phyloP scores from a whole-genome alignment of 2,888 invertebrate species.

The Dolichomitus sp. region DNA sequence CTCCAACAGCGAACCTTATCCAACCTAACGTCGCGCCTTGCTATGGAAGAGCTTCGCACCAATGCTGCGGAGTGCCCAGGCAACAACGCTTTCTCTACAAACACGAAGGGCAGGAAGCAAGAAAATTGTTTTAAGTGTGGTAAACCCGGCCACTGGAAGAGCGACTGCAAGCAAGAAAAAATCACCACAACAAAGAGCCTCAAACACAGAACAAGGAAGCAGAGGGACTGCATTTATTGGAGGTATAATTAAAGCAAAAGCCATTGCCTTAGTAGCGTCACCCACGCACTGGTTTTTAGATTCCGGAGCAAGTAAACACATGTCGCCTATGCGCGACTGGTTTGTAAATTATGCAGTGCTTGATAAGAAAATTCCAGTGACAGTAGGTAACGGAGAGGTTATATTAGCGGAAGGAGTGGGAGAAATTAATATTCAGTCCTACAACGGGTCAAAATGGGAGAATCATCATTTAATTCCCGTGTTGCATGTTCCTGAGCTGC shows the following conservation, averaged over 20 bases:
- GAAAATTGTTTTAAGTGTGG: constrained; percentile 57
- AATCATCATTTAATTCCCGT: constrained; percentile 57
- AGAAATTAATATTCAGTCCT: constrained; percentile 61
- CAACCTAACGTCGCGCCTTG: no score
- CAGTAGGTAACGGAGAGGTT: constrained; percentile 57
- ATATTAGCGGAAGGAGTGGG: constrained; percentile 19
- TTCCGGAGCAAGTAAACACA: constrained; percentile 66
- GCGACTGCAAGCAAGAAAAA: constrained; percentile 11
- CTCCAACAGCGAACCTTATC: no score
- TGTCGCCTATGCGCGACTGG: constrained; percentile 56
- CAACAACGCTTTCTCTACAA: background rate
- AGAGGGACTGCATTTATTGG: constrained; percentile 1
- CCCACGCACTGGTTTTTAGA: constrained; percentile 46
- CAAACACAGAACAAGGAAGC: background rate
- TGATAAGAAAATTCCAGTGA: background rate
- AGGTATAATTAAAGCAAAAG: background rate
- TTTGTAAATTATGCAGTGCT: constrained; percentile 49
- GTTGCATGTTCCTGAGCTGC: constrained; percentile 49
- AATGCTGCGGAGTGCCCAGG: no score
- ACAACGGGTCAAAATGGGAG: constrained; percentile 60
- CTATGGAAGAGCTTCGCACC: no score
- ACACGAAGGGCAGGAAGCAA: constrained; percentile 11
- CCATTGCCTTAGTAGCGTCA: background rate
- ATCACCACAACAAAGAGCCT: constrained; percentile 5
- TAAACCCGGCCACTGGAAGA: constrained; percentile 58